Base-by-base conservation (phyloP, 2,797 vertebrate species). In the Gymnoscopelus braueri region DNA sequence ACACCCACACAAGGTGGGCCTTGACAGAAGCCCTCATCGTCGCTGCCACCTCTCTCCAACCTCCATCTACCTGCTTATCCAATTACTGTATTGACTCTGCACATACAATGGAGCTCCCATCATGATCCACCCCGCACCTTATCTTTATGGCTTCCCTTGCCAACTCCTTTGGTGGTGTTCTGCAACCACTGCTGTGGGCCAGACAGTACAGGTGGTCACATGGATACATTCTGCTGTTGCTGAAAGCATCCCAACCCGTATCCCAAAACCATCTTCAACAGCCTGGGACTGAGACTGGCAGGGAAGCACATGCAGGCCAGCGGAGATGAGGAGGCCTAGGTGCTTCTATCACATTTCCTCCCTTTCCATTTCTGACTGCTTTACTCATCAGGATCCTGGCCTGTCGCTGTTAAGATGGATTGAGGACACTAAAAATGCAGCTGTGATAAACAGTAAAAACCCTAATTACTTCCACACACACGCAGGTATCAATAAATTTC, bases 31-130 rank as follows among this genome's bases (percentile, higher is more conserved):
- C 80, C 61, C 75, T 81, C 74, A 89, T 80, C 79, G 69, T 89
- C 72, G 66, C 60, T 62, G 74, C 63, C 48, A 84, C 80, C 85
- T 77, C 75, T 71, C 76, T 87, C 77, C 80, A 75, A 86, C 89
- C 88, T 92, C 85, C 83, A 74, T 85, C 91, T 86, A 91, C 85
- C 85, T 90, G 88, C 64, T 87, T 89, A 90, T 93, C 85, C 79
- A 89, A 84, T 92, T 91, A 89, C 87, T 76, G 73, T 81, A 82
- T 55, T 72, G 72, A 72, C 83, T 82, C 67, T 75, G 69, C 74
- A 81, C 86, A 81, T 85, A 84, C 79, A 87, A 82, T 83, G 76
- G 78, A 71, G 59, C 73, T 71, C 87, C 81, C 63, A 84, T 85
- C 80, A 84, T 76, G 78, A 84, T 71, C 68, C 56, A 68, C 59